phyloP scores from a whole-genome alignment of 2,113 vertebrate genomes.

The Nyctereutes procyonoides region DNA sequence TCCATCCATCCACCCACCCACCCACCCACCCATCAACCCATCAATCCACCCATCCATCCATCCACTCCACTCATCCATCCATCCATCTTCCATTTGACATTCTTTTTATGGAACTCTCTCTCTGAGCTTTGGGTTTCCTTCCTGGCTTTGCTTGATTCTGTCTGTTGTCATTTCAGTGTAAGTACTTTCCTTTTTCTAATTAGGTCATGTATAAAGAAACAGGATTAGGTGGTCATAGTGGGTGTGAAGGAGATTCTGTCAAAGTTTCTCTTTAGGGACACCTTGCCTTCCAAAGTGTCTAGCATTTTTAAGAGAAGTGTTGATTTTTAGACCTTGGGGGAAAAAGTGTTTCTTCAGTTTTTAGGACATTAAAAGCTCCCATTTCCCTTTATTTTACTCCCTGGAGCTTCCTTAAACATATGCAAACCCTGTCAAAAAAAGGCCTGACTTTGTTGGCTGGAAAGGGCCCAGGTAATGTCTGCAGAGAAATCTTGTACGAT shows the following conservation, averaged over 20 bases:
- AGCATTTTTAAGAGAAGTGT: neutral
- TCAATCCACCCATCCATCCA: neutral
- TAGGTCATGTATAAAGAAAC: neutral
- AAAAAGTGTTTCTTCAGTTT: neutral
- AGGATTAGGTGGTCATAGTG: neutral
- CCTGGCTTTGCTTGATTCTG: neutral
- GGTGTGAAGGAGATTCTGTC: neutral
- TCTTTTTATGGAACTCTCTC: neutral
- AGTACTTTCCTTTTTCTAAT: neutral
- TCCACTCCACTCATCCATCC: accelerated
- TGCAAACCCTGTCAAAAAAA: neutral
- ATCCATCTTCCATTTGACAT: neutral
- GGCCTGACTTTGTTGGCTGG: neutral
- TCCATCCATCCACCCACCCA: neutral
- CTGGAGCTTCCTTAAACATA: neutral
- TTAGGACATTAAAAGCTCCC: neutral
- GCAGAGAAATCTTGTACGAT: neutral
- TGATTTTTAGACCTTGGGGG: constrained; percentile 26
- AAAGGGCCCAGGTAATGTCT: neutral
- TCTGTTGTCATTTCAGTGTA: neutral
- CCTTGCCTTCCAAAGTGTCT: neutral
- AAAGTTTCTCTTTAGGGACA: neutral
- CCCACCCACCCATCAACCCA: neutral
- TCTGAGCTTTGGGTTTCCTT: neutral
- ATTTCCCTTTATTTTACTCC: neutral